Evolutionary conservation across 2,113 vertebrate genomes (phyloP).

Genomic region (Ellobius talpinus): DNA sequence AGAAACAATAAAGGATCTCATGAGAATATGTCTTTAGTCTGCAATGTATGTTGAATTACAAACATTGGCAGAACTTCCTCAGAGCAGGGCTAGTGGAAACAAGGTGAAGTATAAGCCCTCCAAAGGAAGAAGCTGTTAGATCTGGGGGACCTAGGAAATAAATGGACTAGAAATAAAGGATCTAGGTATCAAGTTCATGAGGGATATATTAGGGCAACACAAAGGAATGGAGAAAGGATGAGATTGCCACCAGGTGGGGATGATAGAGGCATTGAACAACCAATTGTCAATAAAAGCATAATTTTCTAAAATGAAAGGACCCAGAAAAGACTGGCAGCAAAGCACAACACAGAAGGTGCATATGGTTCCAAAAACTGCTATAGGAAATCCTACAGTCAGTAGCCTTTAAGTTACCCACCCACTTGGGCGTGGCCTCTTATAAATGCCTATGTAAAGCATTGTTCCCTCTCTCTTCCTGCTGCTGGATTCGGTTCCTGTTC

Average conservation of each 20-base stretch:
- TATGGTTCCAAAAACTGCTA: background rate
- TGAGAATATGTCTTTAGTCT: no score
- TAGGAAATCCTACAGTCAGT: no score
- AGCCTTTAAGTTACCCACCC: no score
- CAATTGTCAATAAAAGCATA: background rate
- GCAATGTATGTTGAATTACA: background rate
- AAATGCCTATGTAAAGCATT: no score
- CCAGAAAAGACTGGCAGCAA: background rate
- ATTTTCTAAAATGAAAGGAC: background rate
- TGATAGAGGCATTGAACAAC: background rate
- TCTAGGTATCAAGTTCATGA: background rate
- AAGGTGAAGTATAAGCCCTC: background rate
- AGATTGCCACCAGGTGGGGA: background rate
- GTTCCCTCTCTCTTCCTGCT: no score
- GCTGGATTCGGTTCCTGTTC: no score
- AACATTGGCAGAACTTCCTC: background rate
- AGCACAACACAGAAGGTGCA: background rate
- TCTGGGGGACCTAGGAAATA: accelerated
- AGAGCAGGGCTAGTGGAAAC: no score
- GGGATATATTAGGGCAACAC: background rate
- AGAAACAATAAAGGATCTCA: background rate
- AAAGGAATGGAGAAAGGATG: background rate
- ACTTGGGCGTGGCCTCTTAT: no score
- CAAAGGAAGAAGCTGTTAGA: accelerated
- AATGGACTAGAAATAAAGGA: no score